A percentile compares a stretch with the other conserved stretches of the same genome.
phyloP scores from a whole-genome alignment of 2,113 vertebrate species.

The Brachypodius melanocephalos region DNA sequence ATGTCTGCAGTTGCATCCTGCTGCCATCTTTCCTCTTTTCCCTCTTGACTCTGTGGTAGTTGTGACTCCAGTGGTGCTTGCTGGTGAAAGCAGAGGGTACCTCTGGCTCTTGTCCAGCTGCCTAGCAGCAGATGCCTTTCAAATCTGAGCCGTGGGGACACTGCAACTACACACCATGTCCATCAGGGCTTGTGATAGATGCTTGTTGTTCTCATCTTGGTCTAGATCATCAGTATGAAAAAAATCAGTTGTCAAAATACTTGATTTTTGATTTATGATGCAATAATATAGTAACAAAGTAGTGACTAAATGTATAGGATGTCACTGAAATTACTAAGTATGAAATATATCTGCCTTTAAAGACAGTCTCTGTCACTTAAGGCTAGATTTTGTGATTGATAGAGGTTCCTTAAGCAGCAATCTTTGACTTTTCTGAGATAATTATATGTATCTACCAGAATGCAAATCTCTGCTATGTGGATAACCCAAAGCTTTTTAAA shows the following conservation, averaged over 20 bases:
- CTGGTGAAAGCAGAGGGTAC: background rate
- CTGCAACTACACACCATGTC: background rate
- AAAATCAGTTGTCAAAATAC: background rate
- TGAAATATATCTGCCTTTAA: background rate
- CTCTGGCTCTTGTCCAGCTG: background rate
- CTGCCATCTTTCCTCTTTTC: background rate
- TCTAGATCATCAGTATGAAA: background rate
- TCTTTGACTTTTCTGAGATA: background rate
- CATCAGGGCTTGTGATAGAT: background rate
- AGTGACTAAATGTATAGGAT: background rate
- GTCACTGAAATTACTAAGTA: background rate
- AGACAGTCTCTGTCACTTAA: background rate
- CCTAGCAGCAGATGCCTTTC: background rate
- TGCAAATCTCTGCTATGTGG: background rate
- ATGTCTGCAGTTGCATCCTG: background rate
- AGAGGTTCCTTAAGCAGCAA: background rate
- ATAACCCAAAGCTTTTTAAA: background rate
- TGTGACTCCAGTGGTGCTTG: background rate
- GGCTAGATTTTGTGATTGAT: background rate
- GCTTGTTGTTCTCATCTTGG: background rate
- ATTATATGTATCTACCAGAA: background rate
- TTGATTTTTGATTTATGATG: background rate
- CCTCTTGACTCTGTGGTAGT: background rate
- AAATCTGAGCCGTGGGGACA: background rate
- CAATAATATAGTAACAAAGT: background rate